These are phyloP conservation scores for Hyperoplus lanceolatus DNA, from an alignment of 2,797 vertebrate genomes.

Conservation along the genomic window DNA sequence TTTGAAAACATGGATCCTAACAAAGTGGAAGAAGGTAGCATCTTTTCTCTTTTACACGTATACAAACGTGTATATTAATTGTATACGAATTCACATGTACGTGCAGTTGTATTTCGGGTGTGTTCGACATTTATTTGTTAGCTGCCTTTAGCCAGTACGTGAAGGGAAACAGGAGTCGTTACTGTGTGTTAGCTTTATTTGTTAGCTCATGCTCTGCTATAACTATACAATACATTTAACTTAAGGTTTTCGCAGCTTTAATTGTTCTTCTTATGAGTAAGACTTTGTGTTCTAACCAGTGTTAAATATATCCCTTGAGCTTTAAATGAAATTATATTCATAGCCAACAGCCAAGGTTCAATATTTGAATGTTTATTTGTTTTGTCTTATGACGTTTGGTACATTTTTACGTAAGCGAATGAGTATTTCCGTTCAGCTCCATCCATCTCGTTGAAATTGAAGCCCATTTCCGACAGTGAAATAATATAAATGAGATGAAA, in stretches of 20 bases:
- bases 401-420: too few species aligned
- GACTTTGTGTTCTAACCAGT: fast-evolving
- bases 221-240: fast-evolving
- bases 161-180: background rate
- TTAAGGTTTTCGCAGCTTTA: background rate
- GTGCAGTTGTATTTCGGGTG: background rate
- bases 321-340: background rate
- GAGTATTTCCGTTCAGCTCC: too few species aligned
- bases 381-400: too few species aligned
- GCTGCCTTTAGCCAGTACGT: background rate
- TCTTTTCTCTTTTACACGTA: background rate
- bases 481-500: too few species aligned
- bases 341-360: background rate
- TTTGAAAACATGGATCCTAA: conserved; percentile 80
- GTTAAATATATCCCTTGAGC: background rate
- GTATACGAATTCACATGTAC: fast-evolving
- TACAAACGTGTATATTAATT: background rate
- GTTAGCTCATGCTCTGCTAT: conserved; percentile 18
- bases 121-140: background rate
- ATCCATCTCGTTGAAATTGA: too few species aligned
- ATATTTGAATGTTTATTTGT: background rate
- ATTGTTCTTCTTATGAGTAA: background rate
- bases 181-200: conserved; percentile 42
- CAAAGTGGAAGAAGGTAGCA: conserved; percentile 63
- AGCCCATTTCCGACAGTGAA: too few species aligned